Evolutionary conservation across 2,797 vertebrate genomes (phyloP), one percentile per base, ranked within the genome.

Genomic region (Sebastes matsubarae): DNA sequence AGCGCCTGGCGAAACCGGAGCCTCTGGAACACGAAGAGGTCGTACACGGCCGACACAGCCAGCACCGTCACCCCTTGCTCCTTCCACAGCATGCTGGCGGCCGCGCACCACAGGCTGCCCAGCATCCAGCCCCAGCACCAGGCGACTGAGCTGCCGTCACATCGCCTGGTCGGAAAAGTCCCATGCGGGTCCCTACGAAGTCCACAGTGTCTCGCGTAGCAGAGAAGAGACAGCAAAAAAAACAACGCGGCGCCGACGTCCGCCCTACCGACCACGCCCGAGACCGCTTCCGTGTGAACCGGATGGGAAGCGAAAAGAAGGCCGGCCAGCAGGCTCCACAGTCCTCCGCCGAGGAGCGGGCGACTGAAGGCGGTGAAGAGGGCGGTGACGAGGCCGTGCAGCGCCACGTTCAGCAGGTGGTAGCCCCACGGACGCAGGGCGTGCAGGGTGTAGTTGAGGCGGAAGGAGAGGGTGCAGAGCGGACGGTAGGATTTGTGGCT

Each of bases 401-500:
- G 94, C 4, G 94, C 84, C 55, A 99, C 88, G 1, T 99, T 99
- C 57, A 97, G 95, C 61, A 99, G 95, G 83, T 99, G 99, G 94
- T 97, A 99, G 83, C 98, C 97, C 97, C 97, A 98, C 0, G 99
- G 99, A n/a, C 97, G 96, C 94, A 99, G 93, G 82, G 96, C 97
- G 59, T 98, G 97, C 5, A 99, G 72, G 42, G 96, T 94, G 13
- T 98, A 96, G 94, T 99, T 99, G 82, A 99, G 94, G 73, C 99
- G 98, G 91, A 99, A 99, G 82, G 98, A 99, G 50, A 99, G 96
- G 0, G 98, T 99, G 95, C 99, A 99, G 92, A 99, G 96, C 0
- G 99, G 99, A 42, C 99, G 96, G 92, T 98, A 99, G 36, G 99
- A 99, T 91, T 99, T 99, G 96, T 99, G 99, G 94, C 99, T 99